phyloP scores from a whole-genome alignment of 2,113 vertebrate genomes.

The Tachycineta bicolor region DNA sequence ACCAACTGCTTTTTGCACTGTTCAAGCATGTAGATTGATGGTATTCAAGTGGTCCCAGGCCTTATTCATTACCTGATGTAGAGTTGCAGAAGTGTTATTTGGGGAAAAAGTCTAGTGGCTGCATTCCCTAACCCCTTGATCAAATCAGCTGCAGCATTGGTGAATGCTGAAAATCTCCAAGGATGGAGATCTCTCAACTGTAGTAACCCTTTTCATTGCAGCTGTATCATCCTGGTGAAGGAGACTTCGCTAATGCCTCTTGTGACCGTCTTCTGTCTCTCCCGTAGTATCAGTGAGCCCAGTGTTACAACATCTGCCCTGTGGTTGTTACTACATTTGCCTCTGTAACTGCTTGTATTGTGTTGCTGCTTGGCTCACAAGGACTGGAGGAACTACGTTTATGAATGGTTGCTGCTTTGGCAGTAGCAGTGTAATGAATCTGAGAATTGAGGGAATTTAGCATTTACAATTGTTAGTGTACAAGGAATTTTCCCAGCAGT shows the following conservation, averaged over 20 bases:
- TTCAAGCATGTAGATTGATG: rapidly evolving
- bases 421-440: background rate
- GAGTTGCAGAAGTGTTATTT: background rate
- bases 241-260: background rate
- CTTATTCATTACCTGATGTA: background rate
- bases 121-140: background rate
- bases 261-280: background rate
- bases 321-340: background rate
- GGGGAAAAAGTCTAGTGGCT: background rate
- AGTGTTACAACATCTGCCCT: background rate
- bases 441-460: background rate
- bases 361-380: rapidly evolving
- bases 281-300: background rate
- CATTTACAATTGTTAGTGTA: rapidly evolving
- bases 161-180: background rate
- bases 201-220: background rate
- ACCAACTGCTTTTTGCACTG: background rate
- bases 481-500: background rate
- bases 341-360: background rate
- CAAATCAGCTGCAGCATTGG: background rate
- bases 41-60: background rate
- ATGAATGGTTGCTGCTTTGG: background rate
- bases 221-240: background rate
- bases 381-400: background rate
- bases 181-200: background rate